Conservation (phyloP, 2,113 vertebrate species). For the Miniopterus natalensis region DNA sequence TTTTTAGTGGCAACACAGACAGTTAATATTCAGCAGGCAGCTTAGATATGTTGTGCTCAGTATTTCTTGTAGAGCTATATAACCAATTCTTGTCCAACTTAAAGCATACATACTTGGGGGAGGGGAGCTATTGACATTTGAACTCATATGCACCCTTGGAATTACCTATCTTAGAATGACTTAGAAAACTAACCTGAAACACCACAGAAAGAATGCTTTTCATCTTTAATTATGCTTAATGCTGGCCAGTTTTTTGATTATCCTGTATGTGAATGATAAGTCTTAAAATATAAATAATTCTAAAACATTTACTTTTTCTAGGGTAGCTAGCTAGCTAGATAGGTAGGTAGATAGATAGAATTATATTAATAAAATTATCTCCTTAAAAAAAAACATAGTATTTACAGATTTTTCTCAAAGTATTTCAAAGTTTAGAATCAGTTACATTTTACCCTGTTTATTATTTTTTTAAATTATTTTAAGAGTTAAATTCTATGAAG, state of each 20-base stretch:
- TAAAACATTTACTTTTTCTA: slow-evolving; percentile 2
- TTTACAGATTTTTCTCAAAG: background rate
- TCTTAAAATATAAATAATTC: background rate
- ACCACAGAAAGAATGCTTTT: background rate
- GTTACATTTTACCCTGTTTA: background rate
- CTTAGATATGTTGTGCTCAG: background rate
- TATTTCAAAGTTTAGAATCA: slow-evolving; percentile 4
- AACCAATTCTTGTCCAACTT: background rate
- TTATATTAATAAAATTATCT: background rate
- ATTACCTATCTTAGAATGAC: background rate
- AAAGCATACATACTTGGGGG: background rate
- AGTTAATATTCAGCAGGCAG: background rate
- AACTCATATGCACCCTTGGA: background rate
- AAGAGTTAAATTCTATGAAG: background rate
- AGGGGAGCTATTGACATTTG: background rate
- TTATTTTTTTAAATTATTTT: slow-evolving; percentile 8
- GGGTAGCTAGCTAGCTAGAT: background rate
- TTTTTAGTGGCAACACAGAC: background rate
- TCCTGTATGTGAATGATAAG: background rate
- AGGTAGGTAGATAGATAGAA: background rate
- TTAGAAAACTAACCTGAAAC: background rate
- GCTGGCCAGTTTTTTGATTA: background rate
- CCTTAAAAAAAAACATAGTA: background rate
- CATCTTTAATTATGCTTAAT: background rate
- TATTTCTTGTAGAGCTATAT: background rate